Evolutionary conservation across 2,113 vertebrate genomes (phyloP).

Genomic region (Calyptomena viridis): DNA sequence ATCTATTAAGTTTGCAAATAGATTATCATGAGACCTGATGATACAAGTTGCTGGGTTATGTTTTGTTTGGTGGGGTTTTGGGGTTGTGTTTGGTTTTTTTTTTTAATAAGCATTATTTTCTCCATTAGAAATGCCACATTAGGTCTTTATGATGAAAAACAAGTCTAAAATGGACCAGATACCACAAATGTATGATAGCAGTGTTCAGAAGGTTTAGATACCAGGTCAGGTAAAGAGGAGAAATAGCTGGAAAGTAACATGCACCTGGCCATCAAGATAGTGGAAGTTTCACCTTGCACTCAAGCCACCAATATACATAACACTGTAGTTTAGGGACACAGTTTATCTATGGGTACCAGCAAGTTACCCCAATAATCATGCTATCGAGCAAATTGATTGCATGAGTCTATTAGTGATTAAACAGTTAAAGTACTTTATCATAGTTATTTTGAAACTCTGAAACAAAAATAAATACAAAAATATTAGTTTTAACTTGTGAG

Average conservation of each 20-base stretch:
- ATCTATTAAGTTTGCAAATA: neutral
- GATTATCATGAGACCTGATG: neutral
- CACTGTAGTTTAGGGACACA: no score
- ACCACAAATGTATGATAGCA: neutral
- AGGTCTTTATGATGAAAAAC: neutral
- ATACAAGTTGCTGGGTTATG: neutral
- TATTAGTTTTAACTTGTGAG: neutral
- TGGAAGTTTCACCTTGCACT: neutral
- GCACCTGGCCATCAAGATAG: neutral
- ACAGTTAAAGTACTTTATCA: neutral
- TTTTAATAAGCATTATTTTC: neutral
- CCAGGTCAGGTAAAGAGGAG: neutral
- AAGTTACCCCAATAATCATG: neutral
- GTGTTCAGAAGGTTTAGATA: neutral
- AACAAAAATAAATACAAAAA: neutral
- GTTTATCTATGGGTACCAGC: neutral
- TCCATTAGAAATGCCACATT: neutral
- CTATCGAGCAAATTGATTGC: neutral
- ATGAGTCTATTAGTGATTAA: neutral
- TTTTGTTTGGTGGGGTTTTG: neutral
- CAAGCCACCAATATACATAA: neutral
- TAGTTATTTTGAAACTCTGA: neutral
- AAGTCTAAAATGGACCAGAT: neutral
- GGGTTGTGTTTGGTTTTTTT: neutral
- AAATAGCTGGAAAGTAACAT: neutral